Conservation (phyloP, 2,888 invertebrate genomes). For the Meganola albula region DNA sequence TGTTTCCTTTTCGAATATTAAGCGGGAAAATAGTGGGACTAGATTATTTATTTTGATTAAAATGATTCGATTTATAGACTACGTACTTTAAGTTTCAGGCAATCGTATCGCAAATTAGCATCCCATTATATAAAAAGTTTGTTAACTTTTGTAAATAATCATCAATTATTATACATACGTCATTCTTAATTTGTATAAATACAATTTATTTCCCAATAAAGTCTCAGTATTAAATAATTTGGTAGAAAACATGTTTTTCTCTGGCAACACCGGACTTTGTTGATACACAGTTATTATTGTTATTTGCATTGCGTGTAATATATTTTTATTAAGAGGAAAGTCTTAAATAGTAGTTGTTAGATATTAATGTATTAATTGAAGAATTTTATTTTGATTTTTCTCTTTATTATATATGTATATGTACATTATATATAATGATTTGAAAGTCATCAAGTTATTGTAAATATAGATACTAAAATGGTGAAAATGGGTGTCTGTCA, state of each 20-base stretch:
- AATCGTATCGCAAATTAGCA: constrained; percentile 40
- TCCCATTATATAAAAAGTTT: constrained; percentile 47
- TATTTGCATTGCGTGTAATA: constrained; percentile 72
- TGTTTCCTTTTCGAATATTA: constrained; percentile 20
- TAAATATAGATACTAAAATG: constrained; percentile 70
- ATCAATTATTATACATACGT: constrained; percentile 41
- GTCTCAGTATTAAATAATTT: constrained; percentile 62
- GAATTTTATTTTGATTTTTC: constrained; percentile 76
- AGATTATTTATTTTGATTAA: constrained; percentile 22
- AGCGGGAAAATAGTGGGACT: constrained; percentile 24
- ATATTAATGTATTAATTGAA: constrained; percentile 76
- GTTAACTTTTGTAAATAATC: constrained; percentile 71
- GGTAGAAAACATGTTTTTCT: constrained; percentile 30
- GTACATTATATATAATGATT: constrained; percentile 70
- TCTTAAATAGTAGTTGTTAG: constrained; percentile 75
- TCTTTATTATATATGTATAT: constrained; percentile 70
- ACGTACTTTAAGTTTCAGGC: no score
- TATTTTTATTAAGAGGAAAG: constrained; percentile 75
- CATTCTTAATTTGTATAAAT: constrained; percentile 51
- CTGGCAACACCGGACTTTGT: constrained; percentile 56
- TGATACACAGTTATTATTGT: constrained; percentile 59
- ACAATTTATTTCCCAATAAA: constrained; percentile 34
- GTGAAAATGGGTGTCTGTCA: constrained; percentile 56
- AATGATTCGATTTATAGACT: constrained; percentile 6
- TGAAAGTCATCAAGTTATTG: constrained; percentile 70